Conservation (phyloP, 2,888 invertebrate species). For the Merodon equestris region DNA sequence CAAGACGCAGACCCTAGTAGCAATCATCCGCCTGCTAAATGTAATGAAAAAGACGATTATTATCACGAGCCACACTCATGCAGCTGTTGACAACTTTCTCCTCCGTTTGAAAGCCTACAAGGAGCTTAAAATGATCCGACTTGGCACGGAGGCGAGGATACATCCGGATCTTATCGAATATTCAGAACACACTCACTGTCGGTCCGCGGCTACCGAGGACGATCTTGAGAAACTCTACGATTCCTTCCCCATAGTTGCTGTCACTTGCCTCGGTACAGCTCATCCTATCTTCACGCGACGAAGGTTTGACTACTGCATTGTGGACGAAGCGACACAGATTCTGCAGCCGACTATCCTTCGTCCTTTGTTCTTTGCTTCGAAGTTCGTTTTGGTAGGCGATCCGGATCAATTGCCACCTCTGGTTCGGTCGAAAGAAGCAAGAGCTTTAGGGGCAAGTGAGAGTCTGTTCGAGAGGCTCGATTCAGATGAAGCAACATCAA, state of each 20-base stretch:
- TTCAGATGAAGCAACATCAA: constrained; percentile 81
- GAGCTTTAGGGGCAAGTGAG: constrained; percentile 88
- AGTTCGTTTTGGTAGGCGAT: constrained; percentile 96
- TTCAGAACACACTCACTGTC: constrained; percentile 81
- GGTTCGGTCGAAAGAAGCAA: constrained; percentile 87
- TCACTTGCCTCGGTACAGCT: constrained; percentile 91
- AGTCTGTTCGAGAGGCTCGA: constrained; percentile 92
- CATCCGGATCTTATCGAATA: constrained; percentile 82
- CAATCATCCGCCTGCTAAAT: constrained; percentile 87
- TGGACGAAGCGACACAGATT: constrained; percentile 96
- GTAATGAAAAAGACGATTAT: constrained; percentile 87
- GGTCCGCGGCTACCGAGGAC: constrained; percentile 82
- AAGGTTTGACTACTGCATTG: constrained; percentile 91
- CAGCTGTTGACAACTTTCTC: constrained; percentile 96
- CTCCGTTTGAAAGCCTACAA: constrained; percentile 82
- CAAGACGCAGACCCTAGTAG: constrained; percentile 96
- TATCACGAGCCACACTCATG: constrained; percentile 96
- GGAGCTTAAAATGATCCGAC: constrained; percentile 81
- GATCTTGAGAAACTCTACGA: constrained; percentile 80
- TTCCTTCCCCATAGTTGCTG: constrained; percentile 88
- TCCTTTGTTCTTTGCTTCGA: constrained; percentile 87
- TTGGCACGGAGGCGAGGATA: constrained; percentile 85
- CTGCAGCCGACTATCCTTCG: constrained; percentile 92
- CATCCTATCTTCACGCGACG: constrained; percentile 88
- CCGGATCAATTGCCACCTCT: constrained; percentile 96